A percentile compares a stretch with the other conserved stretches of the same genome.
Evolutionary conservation across 2,113 vertebrate species (phyloP).

Genomic region (Phylloscopus trochiloides): DNA sequence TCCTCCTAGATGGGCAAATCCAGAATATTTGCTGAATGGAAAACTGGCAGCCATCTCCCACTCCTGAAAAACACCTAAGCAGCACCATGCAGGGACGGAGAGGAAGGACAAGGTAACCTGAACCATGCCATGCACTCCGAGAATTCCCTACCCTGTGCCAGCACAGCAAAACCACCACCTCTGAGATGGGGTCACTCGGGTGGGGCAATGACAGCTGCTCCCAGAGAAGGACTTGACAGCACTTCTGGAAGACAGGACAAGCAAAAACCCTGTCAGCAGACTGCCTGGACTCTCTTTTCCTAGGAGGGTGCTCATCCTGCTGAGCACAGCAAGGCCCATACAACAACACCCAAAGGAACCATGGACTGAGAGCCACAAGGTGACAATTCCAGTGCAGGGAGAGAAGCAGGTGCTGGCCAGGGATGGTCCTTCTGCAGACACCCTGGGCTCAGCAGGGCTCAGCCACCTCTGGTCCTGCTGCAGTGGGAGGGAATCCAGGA

Average conservation of each 20-base stretch:
- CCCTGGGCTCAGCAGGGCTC: neutral
- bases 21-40: neutral
- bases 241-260: neutral
- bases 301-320: neutral
- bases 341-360: rapidly evolving
- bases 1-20: neutral
- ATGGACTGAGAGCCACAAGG: neutral
- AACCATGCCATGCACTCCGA: rapidly evolving
- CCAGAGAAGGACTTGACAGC: neutral
- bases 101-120: neutral
- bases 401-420: neutral
- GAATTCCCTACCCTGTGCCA: neutral
- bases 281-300: neutral
- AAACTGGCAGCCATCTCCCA: neutral
- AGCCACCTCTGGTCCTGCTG: neutral
- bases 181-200: rapidly evolving
- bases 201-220: neutral
- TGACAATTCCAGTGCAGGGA: neutral
- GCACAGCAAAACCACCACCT: neutral
- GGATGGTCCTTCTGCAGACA: neutral
- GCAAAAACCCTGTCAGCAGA: neutral
- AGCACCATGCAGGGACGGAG: neutral
- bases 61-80: neutral
- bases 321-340: neutral
- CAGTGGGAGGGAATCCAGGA: neutral